Percentiles rank a stretch among this genome's conserved stretches.
Evolutionary conservation across 2,797 vertebrate genomes (phyloP).

Genomic region (Triplophysa yarkandensis): DNA sequence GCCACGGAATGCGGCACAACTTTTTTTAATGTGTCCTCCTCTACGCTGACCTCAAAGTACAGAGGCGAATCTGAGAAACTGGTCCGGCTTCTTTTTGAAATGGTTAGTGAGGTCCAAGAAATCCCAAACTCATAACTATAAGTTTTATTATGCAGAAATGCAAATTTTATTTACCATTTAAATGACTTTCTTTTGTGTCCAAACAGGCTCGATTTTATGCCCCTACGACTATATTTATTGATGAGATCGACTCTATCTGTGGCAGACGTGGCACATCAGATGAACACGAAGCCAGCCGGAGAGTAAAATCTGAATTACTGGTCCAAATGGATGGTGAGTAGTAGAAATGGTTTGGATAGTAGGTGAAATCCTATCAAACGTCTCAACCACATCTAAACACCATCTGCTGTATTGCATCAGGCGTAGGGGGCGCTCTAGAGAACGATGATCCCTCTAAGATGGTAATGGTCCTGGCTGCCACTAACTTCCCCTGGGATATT

Average conservation of each 20-base stretch:
- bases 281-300: conserved; percentile 95
- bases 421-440: conserved; percentile 90
- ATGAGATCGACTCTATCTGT: conserved; percentile 97
- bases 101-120: conserved; percentile 78
- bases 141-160: not conserved
- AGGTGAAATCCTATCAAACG: not conserved
- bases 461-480: conserved; percentile 98
- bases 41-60: conserved; percentile 95
- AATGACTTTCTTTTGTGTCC: not conserved
- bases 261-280: conserved; percentile 93
- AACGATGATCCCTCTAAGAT: conserved; percentile 96
- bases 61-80: conserved; percentile 97
- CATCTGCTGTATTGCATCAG: conserved; percentile 63
- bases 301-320: conserved; percentile 96
- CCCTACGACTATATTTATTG: conserved; percentile 96
- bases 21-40: conserved; percentile 97
- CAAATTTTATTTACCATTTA: not conserved
- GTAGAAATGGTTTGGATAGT: not conserved
- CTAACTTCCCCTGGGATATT: conserved; percentile 99
- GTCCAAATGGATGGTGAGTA: conserved; percentile 99
- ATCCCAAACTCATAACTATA: not conserved
- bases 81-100: conserved; percentile 95
- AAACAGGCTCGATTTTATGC: conserved; percentile 93
- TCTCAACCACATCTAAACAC: conserved; percentile 7
- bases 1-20: conserved; percentile 97